Evolutionary conservation across 2,113 vertebrate species (phyloP).

Genomic region (Naja naja): DNA sequence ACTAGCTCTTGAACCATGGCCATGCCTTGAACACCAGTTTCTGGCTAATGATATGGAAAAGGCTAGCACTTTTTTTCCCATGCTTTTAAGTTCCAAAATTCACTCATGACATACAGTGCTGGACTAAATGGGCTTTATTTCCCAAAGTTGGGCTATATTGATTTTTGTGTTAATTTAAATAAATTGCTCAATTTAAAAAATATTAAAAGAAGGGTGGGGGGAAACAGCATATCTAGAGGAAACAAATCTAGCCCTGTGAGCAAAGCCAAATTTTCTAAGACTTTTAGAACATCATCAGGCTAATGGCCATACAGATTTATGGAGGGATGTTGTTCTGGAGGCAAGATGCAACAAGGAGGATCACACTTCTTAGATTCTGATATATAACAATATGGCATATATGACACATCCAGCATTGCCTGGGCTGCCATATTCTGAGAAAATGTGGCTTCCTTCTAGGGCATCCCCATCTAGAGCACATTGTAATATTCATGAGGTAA

Average conservation of each 20-base stretch:
- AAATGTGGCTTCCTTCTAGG: no score
- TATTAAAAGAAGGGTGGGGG: background rate
- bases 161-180: background rate
- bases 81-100: background rate
- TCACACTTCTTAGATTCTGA: background rate
- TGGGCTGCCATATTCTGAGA: background rate
- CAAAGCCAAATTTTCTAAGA: background rate
- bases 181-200: background rate
- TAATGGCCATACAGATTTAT: background rate
- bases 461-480: no score
- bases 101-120: background rate
- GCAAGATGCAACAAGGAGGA: background rate
- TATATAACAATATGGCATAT: background rate
- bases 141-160: background rate
- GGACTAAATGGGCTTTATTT: background rate
- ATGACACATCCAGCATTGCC: background rate
- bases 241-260: background rate
- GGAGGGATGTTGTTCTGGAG: background rate
- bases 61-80: background rate
- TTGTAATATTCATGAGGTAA: background rate
- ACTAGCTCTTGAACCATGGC: background rate
- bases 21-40: background rate
- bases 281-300: background rate
- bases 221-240: background rate
- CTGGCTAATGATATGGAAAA: background rate